Evolutionary conservation across 2,888 invertebrate genomes (phyloP).

Genomic region (Amorpha juglandis): DNA sequence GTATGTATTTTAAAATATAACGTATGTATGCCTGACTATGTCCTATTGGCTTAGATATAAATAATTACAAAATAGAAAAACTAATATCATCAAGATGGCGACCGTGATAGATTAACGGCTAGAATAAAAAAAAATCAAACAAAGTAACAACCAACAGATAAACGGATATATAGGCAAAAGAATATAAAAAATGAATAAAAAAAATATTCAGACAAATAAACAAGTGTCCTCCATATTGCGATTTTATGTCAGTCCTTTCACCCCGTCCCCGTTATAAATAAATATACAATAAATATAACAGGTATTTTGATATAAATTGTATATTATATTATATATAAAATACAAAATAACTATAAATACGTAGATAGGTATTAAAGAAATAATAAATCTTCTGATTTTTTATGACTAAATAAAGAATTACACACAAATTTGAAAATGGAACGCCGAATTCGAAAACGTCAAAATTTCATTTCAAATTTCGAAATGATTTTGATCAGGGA

Average conservation of each 20-base stretch:
- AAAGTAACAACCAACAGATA: neutral
- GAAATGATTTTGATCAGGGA: slow-evolving; percentile 78
- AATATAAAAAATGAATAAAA: too few species aligned
- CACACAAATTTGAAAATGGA: slow-evolving; percentile 33
- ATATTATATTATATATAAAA: neutral
- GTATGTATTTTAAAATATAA: neutral
- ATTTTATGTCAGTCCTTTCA: too few species aligned
- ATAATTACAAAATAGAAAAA: slow-evolving; percentile 8
- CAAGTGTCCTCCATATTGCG: too few species aligned
- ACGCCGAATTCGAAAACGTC: slow-evolving; percentile 56
- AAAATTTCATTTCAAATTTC: slow-evolving; percentile 73
- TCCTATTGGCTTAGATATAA: neutral
- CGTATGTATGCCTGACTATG: neutral
- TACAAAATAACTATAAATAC: neutral
- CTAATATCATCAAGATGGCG: neutral
- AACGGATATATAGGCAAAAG: too few species aligned
- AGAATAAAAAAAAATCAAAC: neutral
- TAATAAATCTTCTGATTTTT: neutral
- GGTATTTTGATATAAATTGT: too few species aligned
- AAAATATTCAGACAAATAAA: too few species aligned
- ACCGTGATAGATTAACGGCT: neutral
- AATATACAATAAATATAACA: too few species aligned
- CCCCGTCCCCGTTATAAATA: too few species aligned
- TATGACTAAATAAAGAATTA: slow-evolving; percentile 2
- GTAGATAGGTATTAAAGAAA: neutral